Evolutionary conservation across 2,888 invertebrate species (phyloP).

Genomic region (Noctua janthe): DNA sequence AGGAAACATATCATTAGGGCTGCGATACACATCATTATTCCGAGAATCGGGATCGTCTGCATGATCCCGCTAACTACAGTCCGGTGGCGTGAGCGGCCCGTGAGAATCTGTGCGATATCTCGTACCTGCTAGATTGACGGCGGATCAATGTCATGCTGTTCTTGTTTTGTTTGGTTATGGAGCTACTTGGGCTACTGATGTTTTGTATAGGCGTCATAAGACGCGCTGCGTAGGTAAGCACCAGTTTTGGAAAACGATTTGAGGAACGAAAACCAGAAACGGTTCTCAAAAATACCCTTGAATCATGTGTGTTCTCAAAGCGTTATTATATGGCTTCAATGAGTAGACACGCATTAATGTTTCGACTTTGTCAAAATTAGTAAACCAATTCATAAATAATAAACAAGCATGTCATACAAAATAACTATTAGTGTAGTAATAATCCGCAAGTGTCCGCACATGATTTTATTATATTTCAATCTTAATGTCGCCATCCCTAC

Average conservation of each 20-base stretch:
- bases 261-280: not conserved
- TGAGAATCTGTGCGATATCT: slow-evolving; percentile 84
- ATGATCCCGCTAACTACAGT: slow-evolving; percentile 69
- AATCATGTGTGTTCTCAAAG: not conserved
- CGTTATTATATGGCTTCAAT: not conserved
- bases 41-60: slow-evolving; percentile 78
- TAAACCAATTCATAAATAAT: not conserved
- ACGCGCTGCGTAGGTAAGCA: not conserved
- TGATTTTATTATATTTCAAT: slow-evolving; percentile 22
- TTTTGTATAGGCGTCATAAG: not conserved
- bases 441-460: slow-evolving; percentile 1
- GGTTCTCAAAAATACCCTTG: not conserved
- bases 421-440: not conserved
- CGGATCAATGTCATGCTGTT: slow-evolving; percentile 40
- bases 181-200: slow-evolving; percentile 11
- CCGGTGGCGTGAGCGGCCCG: slow-evolving; percentile 75
- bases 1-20: slow-evolving; percentile 79
- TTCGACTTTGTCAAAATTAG: not conserved
- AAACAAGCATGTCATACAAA: not conserved
- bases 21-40: slow-evolving; percentile 80
- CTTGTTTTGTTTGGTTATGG: slow-evolving; percentile 43
- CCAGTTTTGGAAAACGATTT: not conserved
- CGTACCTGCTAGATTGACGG: slow-evolving; percentile 63
- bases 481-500: slow-evolving; percentile 38
- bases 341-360: not conserved